Conservation (phyloP, 2,888 invertebrate species). For the Atethmia centrago region DNA sequence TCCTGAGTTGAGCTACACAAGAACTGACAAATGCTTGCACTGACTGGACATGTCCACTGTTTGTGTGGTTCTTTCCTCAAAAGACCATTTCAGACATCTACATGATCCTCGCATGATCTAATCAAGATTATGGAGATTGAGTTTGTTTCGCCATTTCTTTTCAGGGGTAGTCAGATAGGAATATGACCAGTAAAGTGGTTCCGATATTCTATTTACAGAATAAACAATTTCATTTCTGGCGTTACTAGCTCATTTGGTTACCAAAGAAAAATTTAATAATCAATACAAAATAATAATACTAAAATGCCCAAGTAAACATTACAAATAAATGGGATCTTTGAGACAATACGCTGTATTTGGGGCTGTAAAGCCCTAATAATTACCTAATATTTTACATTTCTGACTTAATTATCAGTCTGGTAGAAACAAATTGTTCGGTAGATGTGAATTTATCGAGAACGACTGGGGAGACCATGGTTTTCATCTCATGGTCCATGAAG, state of each 20-base stretch:
- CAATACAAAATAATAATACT: not conserved
- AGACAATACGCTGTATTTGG: not conserved
- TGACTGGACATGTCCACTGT: too few relatives aligned
- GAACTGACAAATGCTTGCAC: too few relatives aligned
- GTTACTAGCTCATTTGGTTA: not conserved
- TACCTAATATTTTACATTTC: constrained; percentile 8
- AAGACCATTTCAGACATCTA: too few relatives aligned
- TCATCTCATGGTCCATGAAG: not conserved
- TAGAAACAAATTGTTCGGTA: constrained; percentile 22
- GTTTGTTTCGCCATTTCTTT: too few relatives aligned
- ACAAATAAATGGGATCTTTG: not conserved
- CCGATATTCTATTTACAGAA: too few relatives aligned
- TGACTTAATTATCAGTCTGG: constrained; percentile 5
- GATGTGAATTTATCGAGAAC: constrained; percentile 25
- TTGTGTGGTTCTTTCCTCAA: too few relatives aligned
- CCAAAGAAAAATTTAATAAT: not conserved
- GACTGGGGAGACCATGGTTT: constrained; percentile 17
- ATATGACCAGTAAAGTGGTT: too few relatives aligned
- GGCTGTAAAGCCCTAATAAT: constrained; percentile 10
- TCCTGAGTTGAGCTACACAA: too few relatives aligned
- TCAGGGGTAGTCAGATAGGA: too few relatives aligned
- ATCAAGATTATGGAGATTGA: too few relatives aligned
- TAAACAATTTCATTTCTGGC: too few relatives aligned
- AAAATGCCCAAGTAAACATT: not conserved
- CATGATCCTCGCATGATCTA: too few relatives aligned